Base-by-base conservation (phyloP, 2,888 invertebrate genomes). In the Ichneumoninae sp. region DNA sequence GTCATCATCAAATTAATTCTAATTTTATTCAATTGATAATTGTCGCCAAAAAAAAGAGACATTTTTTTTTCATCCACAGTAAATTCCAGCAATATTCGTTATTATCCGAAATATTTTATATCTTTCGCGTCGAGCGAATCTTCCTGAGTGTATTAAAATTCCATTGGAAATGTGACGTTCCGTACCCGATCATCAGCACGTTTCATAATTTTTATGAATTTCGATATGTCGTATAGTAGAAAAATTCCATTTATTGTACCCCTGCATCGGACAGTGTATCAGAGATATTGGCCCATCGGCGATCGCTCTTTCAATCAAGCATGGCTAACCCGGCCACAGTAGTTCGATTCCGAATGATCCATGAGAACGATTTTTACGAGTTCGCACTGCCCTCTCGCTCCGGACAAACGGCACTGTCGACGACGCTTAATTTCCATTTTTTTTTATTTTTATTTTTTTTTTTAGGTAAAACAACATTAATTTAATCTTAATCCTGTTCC, bases 401-500 rank as follows among this genome's bases (percentile, higher is more conserved):
- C 65, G 65, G 65, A 52, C 30, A 66, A 54, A 66, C 66, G 54
- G 66, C 66, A 80, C 72, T 66, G 72, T 80, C 79, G 79, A 72
- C 79, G 71, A 40, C 52, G 78, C 60, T 69, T 62, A 40, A 3
- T 47, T 16, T 47, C 44, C 44, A 13, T 8, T 19, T 70, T 52
- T 26, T n/a, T 4, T 50, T 50, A 1, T 2, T 26, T 26, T 2
- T 26, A 19, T 22, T 22, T 22, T 30, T 4, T 50, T 52, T 52
- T 52, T 33, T 19, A 62, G n/a, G n/a, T 1, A 62, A 62, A 10
- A 30, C 26, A 16, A 13, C 30, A 33, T 62, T 47, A 26, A 6
- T 16, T 62, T n/a, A 33, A 62, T 62, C 33, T 62, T 33, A 16
- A 62, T 62, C 62, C 62, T 1, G 10, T 71, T 78, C 30, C 36